Base-by-base conservation (phyloP, 2,113 vertebrate genomes). In the Euleptes europaea region DNA sequence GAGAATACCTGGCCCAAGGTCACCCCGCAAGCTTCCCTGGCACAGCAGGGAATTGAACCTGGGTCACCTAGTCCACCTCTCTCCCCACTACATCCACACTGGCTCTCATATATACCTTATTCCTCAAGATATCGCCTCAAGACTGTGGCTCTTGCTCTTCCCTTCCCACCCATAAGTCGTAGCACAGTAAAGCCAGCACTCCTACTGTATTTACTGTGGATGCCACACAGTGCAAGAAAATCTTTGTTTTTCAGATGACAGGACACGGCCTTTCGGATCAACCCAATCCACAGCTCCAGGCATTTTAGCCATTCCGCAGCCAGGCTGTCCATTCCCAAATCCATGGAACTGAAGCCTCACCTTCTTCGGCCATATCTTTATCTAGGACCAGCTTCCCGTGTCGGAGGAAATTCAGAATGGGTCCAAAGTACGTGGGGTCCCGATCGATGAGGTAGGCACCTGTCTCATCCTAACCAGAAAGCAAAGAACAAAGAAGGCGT, bases 391-490 rank as follows among this genome's bases (percentile, higher is more conserved):
- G 96, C 86, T 99, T 99, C 76, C 99, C 99, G 47, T 99, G 98
- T 76, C 98, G 96, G 77, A 99, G 94, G 92, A 99, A 99, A 96
- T 99, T 98, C 88, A 99, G 95, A 92, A 99, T 98, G 73, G 99
- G 98, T n/a, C 98, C 98, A 73, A 99, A 99, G 94, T 99, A 99
- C 83, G 98, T 98, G 49, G 99, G 99, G 90, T 99, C 99, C 13
- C 98, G 97, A 95, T 99, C 99, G 44, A 99, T 99, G 85, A 99
- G 97, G 74, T 99, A 99, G 33, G 98, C 98, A n/a, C 98, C 98
- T 0, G 98, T 98, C 91, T 99, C 99, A 92, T 99, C 99, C 99
- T 99, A 89, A 13, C 66, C 88, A 90, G 15, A 92, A 66, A 90
- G 33, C 75, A 0, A 86, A 82, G 86, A 71, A 84, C 2, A 54